phyloP scores from a whole-genome alignment of 1,140 invertebrate species.

The Anthonomus grandis region DNA sequence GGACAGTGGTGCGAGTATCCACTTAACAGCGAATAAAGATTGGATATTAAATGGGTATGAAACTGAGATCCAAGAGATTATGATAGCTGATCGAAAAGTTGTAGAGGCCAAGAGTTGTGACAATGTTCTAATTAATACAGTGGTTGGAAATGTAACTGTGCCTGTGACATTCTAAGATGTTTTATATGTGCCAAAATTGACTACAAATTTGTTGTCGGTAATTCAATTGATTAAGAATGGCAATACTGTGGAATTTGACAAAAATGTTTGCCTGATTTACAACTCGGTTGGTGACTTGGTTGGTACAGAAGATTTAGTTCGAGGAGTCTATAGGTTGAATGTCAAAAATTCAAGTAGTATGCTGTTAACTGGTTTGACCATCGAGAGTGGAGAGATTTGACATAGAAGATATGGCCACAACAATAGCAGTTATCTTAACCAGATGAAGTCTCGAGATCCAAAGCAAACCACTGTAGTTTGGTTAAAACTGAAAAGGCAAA shows the following conservation, averaged over 20 bases:
- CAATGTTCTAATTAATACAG: no score
- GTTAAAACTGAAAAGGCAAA: slow-evolving; percentile 14
- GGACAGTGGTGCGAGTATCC: no score
- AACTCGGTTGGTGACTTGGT: slow-evolving; percentile 28
- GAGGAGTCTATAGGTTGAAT: slow-evolving; percentile 39
- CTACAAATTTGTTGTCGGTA: slow-evolving; percentile 31
- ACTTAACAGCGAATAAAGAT: no score
- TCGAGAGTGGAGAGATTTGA: slow-evolving; percentile 24
- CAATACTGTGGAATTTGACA: slow-evolving; percentile 29
- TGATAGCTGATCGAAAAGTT: no score
- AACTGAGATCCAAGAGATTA: no score
- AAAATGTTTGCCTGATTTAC: slow-evolving; percentile 24
- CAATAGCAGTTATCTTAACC: slow-evolving; percentile 24
- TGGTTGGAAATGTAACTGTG: no score
- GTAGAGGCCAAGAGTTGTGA: no score
- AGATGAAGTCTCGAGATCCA: slow-evolving; percentile 26
- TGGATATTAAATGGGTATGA: no score
- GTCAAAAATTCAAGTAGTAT: slow-evolving; percentile 25
- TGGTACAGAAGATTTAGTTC: slow-evolving; percentile 21
- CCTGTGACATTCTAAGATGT: no score
- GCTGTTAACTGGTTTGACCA: slow-evolving; percentile 25
- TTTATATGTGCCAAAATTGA: slow-evolving; percentile 31
- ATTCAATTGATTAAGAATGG: slow-evolving; percentile 23
- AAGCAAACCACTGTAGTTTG: slow-evolving; percentile 24
- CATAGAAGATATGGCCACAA: slow-evolving; percentile 39